Evolutionary conservation across 1,140 invertebrate species (phyloP).

Genomic region (Argopecten irradians): DNA sequence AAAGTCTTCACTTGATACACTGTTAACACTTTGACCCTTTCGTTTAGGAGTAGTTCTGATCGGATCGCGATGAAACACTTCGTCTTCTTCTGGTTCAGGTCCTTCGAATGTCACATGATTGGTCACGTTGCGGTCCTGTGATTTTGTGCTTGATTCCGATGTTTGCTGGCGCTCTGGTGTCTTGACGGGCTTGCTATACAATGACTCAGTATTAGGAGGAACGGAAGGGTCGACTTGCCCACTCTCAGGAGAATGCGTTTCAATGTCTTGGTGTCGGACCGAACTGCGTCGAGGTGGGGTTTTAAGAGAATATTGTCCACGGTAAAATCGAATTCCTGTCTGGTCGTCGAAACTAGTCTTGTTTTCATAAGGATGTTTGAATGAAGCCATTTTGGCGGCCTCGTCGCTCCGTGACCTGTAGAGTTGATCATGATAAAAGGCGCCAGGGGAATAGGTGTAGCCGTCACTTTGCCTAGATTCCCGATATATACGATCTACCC

Average conservation of each 20-base stretch:
- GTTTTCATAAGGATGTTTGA: background rate
- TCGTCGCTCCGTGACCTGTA: background rate
- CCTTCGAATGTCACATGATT: background rate
- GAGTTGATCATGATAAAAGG: background rate
- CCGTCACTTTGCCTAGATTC: background rate
- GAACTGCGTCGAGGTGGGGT: background rate
- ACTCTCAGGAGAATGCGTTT: background rate
- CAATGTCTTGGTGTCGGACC: background rate
- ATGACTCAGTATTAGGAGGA: background rate
- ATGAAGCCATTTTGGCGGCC: background rate
- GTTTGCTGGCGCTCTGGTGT: background rate
- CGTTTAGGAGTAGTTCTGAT: background rate
- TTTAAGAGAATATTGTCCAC: background rate
- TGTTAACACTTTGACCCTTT: background rate
- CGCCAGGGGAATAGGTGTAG: background rate
- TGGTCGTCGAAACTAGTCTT: background rate
- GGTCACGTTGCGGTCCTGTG: background rate
- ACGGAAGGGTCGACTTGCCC: background rate
- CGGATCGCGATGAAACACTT: background rate
- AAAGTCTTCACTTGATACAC: background rate
- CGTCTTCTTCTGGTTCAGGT: background rate
- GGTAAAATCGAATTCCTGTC: background rate
- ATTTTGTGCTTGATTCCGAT: background rate
- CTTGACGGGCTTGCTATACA: background rate
- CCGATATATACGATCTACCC: background rate